Evolutionary conservation across 92 coral and sea anemone species (phyloP).

Genomic region (Meandrina meandrites): DNA sequence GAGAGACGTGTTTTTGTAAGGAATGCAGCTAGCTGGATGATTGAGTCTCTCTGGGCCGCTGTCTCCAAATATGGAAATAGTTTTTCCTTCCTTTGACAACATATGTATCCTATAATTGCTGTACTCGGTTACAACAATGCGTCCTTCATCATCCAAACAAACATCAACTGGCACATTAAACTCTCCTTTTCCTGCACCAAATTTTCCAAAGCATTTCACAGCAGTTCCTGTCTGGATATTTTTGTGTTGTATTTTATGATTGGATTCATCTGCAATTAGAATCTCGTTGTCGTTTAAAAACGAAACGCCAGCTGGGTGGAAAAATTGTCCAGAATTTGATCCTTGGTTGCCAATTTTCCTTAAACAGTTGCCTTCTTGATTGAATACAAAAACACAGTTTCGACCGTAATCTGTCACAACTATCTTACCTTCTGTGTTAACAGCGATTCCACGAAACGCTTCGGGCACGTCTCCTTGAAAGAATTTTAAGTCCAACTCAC

Average conservation of each 20-base stretch:
- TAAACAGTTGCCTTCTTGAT: not conserved
- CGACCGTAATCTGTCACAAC: not conserved
- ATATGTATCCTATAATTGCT: not conserved
- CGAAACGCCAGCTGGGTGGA: not conserved
- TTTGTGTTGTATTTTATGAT: not conserved
- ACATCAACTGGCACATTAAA: not conserved
- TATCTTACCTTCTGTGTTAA: not conserved
- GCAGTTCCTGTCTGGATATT: not conserved
- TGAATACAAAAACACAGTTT: not conserved
- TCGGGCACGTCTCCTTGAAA: not conserved
- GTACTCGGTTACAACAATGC: not conserved
- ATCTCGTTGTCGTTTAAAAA: not conserved
- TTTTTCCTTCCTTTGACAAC: not conserved
- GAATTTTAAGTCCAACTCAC: not conserved
- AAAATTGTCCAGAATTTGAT: not conserved
- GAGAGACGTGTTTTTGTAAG: not conserved
- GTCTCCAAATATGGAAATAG: conserved; percentile 12
- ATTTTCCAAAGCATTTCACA: not conserved
- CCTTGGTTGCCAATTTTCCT: not conserved
- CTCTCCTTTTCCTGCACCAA: not conserved
- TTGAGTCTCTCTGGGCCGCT: not conserved
- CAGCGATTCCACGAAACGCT: not conserved
- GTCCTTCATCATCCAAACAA: not conserved
- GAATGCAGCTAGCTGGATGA: not conserved
- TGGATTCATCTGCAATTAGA: not conserved